Evolutionary conservation across 2,797 vertebrate species (phyloP), one percentile per base, ranked within the genome.

Genomic region (Cyclura pinguis): DNA sequence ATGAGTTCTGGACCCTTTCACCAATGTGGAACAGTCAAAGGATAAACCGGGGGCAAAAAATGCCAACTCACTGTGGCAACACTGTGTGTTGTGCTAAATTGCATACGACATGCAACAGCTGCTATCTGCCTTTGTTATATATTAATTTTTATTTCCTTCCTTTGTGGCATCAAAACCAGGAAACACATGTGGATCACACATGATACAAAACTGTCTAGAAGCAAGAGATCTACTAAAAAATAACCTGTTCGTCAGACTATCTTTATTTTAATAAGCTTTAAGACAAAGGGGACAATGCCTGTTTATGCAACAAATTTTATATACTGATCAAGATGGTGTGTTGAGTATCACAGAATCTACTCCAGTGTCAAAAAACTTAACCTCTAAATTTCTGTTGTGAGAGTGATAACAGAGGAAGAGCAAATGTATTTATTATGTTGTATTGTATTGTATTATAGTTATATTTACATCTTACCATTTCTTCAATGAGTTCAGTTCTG

Each of bases 251-350:
- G 52, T 69, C 84, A 80, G 92, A 93, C 90, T 50, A 91, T 92
- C n/a, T 93, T 88, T 78, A 92, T 96, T 95, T 95, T 92, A 96
- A 95, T 93, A 88, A 91, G 93, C 90, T 84, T 90, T 89, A 84
- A 94, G 90, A 89, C 95, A 80, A 96, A 95, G 16, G 3, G 12
- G 7, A 55, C 35, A 16, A 76, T 57, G 29, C 6, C 27, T 83
- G 20, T 76, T 84, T 50, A 50, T 83, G 55, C 29, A 76, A 24
- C 50, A 12, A 29, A 20, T 29, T 4, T n/a, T 35, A 35, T 27
- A 62, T n/a, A 38, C 12, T 50, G 47, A 52, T n/a, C 64, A 76
- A 59, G 72, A 13, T 57, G 20, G 18, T n/a, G 55, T 42, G 38
- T 50, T 55, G n/a, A 22, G 16, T 22, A 78, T 32, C 35, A 47